These are phyloP conservation scores for Griposia aprilina DNA, from an alignment of 2,888 invertebrate genomes.

Conservation along the genomic window DNA sequence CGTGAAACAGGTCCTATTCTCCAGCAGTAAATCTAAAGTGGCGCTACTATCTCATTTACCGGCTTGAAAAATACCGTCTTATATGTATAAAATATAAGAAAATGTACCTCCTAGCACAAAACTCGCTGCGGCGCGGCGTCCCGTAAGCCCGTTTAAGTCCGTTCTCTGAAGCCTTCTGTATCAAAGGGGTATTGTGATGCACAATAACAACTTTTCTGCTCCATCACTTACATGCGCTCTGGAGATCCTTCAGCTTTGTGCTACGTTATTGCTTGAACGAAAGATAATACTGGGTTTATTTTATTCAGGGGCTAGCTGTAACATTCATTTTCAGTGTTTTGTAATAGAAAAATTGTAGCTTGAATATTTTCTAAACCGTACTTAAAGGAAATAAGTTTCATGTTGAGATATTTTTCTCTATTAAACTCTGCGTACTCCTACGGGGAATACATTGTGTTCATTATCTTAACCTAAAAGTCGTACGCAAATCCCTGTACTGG, in stretches of 20 bases:
- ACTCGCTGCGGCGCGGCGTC: slow-evolving; percentile 16
- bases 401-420: neutral
- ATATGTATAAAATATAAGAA: neutral
- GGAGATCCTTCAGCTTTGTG: slow-evolving; percentile 27
- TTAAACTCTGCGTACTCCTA: neutral
- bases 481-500: neutral
- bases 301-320: slow-evolving; percentile 2
- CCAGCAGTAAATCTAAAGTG: neutral
- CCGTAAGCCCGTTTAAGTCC: slow-evolving; percentile 19
- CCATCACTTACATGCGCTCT: slow-evolving; percentile 26
- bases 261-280: slow-evolving; percentile 28
- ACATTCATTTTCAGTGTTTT: neutral
- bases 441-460: neutral
- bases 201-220: slow-evolving; percentile 31
- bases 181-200: slow-evolving; percentile 45
- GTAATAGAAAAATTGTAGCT: neutral
- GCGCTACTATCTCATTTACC: neutral
- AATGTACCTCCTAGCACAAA: slow-evolving; percentile 1
- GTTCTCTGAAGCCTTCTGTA: slow-evolving; percentile 10
- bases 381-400: neutral
- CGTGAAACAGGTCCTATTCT: neutral
- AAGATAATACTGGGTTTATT: slow-evolving; percentile 21
- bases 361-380: neutral
- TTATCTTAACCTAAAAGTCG: neutral
- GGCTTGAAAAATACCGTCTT: neutral